Base-by-base conservation (phyloP, 1,140 invertebrate species). In the Sarcophaga peregrina region DNA sequence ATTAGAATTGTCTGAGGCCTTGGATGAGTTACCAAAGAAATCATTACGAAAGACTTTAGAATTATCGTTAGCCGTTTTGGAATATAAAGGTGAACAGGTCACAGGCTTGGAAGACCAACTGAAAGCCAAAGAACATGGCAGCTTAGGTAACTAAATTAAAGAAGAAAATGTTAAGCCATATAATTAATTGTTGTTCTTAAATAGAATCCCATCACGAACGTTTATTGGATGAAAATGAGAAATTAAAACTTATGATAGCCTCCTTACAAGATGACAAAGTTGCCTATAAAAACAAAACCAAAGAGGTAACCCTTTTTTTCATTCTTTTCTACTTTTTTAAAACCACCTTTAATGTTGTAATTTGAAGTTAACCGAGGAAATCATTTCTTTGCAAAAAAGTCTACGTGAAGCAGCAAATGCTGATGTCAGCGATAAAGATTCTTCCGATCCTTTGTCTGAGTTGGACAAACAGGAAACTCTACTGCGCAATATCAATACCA, bases 391-490 rank as follows among this genome's bases (percentile, higher is more conserved):
- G n/a, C 87, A 89, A 81, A 86, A 85, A 80, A 87, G 89, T 8
- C 15, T 90, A 0, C 85, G 83, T 11, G 87, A 90, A 17, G 85
- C 86, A 0, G 85, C 86, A 52, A 84, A 87, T 46, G 87, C 86
- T 6, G 88, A 90, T 72, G 84, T 75, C 73, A 90, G 89, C 72
- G 89, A 90, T 76, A 90, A 89, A 80, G 90, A 90, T 76, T 90
- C 90, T 0, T 89, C 88, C 47, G 89, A 90, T 84, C 89, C 87
- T 0, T 73, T 90, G 0, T 90, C 90, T 8, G 90, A 90, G 48
- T 58, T 90, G 80, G 89, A 90, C 75, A 88, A 87, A 20, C 89
- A 90, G 78, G 87, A 90, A 48, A 84, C 90, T n/a, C 82, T 90
- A 3, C 84, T 90, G n/a, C 86, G 86, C 1, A 90, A 90, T 50